These are phyloP conservation scores for Cheilosia vulpina DNA, from an alignment of 2,888 invertebrate species.

Conservation along the genomic window DNA sequence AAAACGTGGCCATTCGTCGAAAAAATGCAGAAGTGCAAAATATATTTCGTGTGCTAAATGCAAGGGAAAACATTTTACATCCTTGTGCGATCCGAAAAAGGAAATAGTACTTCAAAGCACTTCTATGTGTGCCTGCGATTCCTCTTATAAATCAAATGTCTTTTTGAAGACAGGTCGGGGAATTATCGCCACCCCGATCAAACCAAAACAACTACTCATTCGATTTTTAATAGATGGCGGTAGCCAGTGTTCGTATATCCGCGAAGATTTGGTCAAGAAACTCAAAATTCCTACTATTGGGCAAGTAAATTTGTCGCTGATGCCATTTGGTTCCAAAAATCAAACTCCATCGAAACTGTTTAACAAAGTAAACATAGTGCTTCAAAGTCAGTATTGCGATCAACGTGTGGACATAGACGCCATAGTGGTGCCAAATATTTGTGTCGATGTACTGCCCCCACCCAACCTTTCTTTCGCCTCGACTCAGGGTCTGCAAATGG, in stretches of 20 bases:
- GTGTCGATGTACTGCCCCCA: too few species aligned
- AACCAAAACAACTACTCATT: neutral
- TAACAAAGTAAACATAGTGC: too few species aligned
- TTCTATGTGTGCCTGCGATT: neutral
- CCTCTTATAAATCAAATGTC: neutral
- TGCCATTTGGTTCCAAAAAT: neutral
- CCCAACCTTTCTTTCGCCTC: too few species aligned
- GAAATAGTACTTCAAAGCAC: conserved; percentile 1
- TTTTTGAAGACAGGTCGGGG: conserved; percentile 8
- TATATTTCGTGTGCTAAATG: conserved; percentile 15
- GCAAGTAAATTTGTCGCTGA: neutral
- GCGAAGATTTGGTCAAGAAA: neutral
- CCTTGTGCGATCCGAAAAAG: conserved; percentile 10
- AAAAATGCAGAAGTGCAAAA: conserved; percentile 5
- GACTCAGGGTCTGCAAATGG: too few species aligned
- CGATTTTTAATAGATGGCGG: conserved; percentile 9
- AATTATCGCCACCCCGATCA: conserved; percentile 1
- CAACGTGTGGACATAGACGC: too few species aligned
- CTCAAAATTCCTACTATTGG: conserved; percentile 6
- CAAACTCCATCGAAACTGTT: too few species aligned
- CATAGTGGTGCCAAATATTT: too few species aligned
- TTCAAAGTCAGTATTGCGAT: neutral
- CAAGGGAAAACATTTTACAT: conserved; percentile 10
- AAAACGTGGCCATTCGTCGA: conserved; percentile 1
- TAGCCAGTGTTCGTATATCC: conserved; percentile 8